Conservation (phyloP, 2,888 invertebrate species). For the Dryadula phaetusa region DNA sequence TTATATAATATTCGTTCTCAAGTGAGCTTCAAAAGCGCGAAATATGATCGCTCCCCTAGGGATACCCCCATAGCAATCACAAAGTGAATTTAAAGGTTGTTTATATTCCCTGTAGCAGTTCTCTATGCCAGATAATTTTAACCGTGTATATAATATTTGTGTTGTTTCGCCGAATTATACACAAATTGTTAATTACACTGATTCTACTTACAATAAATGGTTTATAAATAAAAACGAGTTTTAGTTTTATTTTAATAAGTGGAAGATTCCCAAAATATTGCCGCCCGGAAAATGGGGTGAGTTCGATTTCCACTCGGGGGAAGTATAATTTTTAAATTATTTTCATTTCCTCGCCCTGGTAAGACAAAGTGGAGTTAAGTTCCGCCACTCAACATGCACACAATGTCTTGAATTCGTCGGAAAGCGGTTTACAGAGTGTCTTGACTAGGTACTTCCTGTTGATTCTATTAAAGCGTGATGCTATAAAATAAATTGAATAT, state of each 20-base stretch:
- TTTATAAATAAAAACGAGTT: constrained; percentile 61
- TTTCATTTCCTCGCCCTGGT: too few relatives aligned
- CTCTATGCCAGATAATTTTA: constrained; percentile 13
- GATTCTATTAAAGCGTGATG: too few relatives aligned
- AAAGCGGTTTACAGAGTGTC: too few relatives aligned
- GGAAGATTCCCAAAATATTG: too few relatives aligned
- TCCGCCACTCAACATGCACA: too few relatives aligned
- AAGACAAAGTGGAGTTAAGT: too few relatives aligned
- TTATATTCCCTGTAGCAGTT: constrained; percentile 39
- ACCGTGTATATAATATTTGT: constrained; percentile 21
- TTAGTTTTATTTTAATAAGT: constrained; percentile 5
- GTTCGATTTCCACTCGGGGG: too few relatives aligned
- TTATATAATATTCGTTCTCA: constrained; percentile 24
- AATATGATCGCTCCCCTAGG: constrained; percentile 30
- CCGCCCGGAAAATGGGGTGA: too few relatives aligned
- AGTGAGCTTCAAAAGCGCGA: constrained; percentile 37
- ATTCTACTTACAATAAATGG: constrained; percentile 74
- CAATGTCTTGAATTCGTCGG: too few relatives aligned
- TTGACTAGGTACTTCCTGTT: too few relatives aligned
- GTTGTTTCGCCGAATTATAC: constrained; percentile 44
- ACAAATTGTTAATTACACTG: constrained; percentile 61
- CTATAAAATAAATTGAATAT: too few relatives aligned
- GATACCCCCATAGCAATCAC: constrained; percentile 25
- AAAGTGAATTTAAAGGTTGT: constrained; percentile 39
- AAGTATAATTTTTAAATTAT: too few relatives aligned